These are phyloP conservation scores for Scaptomyza montana DNA, from an alignment of 1,140 invertebrate genomes.

Conservation along the genomic window DNA sequence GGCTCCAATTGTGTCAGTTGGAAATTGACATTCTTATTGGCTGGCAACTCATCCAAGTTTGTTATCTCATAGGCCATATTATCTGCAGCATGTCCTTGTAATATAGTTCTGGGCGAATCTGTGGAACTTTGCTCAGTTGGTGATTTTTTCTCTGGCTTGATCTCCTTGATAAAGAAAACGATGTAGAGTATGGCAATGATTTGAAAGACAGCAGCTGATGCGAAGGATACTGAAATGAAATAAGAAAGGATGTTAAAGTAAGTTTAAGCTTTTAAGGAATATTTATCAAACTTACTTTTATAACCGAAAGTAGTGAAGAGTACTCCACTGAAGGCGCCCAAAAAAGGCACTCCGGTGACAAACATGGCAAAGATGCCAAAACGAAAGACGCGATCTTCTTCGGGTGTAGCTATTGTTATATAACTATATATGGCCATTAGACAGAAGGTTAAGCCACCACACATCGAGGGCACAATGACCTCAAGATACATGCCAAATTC, in stretches of 20 bases:
- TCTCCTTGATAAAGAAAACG: conserved; percentile 75
- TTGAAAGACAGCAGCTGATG: conserved; percentile 65
- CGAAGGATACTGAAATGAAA: conserved; percentile 66
- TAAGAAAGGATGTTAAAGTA: not conserved
- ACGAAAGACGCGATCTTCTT: conserved; percentile 86
- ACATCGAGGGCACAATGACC: conserved; percentile 85
- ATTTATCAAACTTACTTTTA: conserved; percentile 52
- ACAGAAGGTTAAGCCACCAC: conserved; percentile 86
- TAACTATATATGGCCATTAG: conserved; percentile 87
- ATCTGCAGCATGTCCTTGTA: conserved; percentile 49
- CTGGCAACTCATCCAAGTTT: conserved; percentile 60
- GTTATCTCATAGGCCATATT: conserved; percentile 76
- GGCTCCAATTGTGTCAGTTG: conserved; percentile 64
- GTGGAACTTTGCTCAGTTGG: conserved; percentile 33
- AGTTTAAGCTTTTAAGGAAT: not conserved
- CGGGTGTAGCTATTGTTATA: conserved; percentile 85
- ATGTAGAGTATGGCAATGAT: conserved; percentile 78
- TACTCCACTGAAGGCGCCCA: conserved; percentile 70
- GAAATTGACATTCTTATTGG: conserved; percentile 72
- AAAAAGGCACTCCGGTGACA: conserved; percentile 70
- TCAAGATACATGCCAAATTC: conserved; percentile 85
- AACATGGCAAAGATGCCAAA: conserved; percentile 83
- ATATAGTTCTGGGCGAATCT: conserved; percentile 12
- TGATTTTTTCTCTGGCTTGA: conserved; percentile 38
- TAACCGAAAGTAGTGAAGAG: conserved; percentile 73